A percentile compares a stretch with the other conserved stretches of the same genome.
Evolutionary conservation across 2,113 vertebrate species (phyloP).

Genomic region (Salminus brasiliensis): DNA sequence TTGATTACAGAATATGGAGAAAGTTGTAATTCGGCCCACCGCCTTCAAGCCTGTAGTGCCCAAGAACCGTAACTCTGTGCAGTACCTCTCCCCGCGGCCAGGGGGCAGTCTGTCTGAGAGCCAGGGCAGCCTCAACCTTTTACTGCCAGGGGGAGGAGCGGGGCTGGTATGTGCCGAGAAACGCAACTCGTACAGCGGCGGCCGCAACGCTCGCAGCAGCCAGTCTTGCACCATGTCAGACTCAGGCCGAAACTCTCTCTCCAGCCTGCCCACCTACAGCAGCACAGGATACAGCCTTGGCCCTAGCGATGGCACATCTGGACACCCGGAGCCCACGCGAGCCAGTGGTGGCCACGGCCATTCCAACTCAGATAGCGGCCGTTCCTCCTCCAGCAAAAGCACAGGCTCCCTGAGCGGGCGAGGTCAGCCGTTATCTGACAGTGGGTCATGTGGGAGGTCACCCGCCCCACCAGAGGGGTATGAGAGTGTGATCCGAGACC

Average conservation of each 20-base stretch:
- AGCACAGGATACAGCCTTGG: constrained; percentile 86
- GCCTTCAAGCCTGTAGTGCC: constrained; percentile 97
- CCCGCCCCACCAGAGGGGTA: constrained; percentile 82
- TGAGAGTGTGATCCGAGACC: constrained; percentile 86
- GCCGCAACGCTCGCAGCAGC: constrained; percentile 75
- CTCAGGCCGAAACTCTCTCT: constrained; percentile 95
- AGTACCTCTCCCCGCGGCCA: constrained; percentile 81
- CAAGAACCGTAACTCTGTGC: constrained; percentile 86
- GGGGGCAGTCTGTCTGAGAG: constrained; percentile 86
- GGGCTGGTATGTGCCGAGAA: constrained; percentile 74
- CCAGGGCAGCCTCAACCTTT: constrained; percentile 91
- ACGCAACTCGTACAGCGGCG: constrained; percentile 80
- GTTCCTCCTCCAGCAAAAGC: constrained; percentile 97
- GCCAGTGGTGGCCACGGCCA: constrained; percentile 73
- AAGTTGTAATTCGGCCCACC: constrained; percentile 94
- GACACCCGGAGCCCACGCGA: constrained; percentile 64
- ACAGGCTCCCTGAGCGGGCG: constrained; percentile 89
- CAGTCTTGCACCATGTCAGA: constrained; percentile 92
- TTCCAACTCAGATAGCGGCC: constrained; percentile 94
- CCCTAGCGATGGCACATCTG: constrained; percentile 79
- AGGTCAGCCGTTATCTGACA: constrained; percentile 84
- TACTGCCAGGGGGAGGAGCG: constrained; percentile 74
- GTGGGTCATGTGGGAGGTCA: constrained; percentile 88
- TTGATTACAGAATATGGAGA: constrained; percentile 90
- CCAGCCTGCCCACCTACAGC: constrained; percentile 96